A percentile compares a stretch with the other conserved stretches of the same genome.
phyloP scores from a whole-genome alignment of 2,888 invertebrate genomes.

The Gerosis bhagava region DNA sequence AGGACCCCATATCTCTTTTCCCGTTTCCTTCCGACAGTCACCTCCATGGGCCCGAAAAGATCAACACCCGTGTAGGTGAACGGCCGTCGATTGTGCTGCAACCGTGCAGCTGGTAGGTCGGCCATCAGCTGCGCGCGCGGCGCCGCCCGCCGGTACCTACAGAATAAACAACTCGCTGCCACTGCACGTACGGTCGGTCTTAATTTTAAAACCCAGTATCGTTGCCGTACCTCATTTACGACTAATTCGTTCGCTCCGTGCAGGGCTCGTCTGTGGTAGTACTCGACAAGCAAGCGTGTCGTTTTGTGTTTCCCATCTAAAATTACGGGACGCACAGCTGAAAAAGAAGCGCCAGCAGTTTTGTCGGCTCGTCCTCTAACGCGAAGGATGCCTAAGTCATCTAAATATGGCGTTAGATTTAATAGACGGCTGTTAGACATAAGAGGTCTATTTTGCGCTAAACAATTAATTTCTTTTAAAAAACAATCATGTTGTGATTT shows the following conservation, averaged over 20 bases:
- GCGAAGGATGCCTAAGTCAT: constrained; percentile 4
- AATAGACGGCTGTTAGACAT: constrained; percentile 4
- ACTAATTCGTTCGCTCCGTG: not conserved
- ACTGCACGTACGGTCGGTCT: constrained; percentile 2
- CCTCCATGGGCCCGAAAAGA: constrained; percentile 2
- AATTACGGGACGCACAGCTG: constrained; percentile 1
- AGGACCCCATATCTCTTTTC: constrained; percentile 29
- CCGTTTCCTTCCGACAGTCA: constrained; percentile 22
- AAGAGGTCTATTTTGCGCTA: constrained; percentile 2
- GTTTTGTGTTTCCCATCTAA: constrained; percentile 1
- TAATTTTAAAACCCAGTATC: constrained; percentile 1
- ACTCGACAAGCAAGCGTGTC: not conserved
- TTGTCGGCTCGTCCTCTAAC: constrained; percentile 12
- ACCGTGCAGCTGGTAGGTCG: not conserved
- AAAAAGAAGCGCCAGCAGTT: no score
- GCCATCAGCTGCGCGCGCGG: not conserved
- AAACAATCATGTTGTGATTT: constrained; percentile 4
- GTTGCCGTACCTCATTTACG: constrained; percentile 1
- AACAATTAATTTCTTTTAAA: not conserved
- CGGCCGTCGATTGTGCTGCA: constrained; percentile 2
- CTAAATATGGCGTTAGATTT: constrained; percentile 14
- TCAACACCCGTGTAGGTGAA: constrained; percentile 3
- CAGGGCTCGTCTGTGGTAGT: not conserved
- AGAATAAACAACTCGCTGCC: constrained; percentile 1
- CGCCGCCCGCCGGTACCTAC: not conserved